These are phyloP conservation scores for Pempheris klunzingeri DNA, from an alignment of 2,797 vertebrate species.

Conservation along the genomic window DNA sequence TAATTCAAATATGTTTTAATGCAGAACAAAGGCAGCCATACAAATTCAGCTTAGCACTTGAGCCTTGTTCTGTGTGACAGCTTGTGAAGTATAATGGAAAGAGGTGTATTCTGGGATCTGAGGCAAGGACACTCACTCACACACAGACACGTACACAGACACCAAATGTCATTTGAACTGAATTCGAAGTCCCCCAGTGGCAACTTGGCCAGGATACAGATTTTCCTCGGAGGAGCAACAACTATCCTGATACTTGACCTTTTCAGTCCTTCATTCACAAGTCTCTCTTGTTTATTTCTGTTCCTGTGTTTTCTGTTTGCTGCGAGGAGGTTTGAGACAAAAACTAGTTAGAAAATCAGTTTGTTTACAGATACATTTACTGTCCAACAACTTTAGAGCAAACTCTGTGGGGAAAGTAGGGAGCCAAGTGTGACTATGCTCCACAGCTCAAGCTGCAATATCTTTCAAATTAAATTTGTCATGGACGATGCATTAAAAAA, in stretches of 20 bases:
- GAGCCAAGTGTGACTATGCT: not conserved
- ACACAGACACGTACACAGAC: conserved; percentile 25
- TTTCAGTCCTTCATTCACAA: no score
- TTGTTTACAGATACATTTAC: not conserved
- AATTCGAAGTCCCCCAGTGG: conserved; percentile 45
- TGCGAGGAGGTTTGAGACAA: not conserved
- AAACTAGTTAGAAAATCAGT: not conserved
- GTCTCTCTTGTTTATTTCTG: no score
- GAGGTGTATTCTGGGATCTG: conserved; percentile 3
- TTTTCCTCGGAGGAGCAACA: conserved; percentile 16
- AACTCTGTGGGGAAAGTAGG: not conserved
- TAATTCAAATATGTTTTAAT: conserved; percentile 1
- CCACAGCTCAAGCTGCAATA: not conserved
- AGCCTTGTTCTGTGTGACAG: not conserved
- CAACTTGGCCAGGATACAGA: conserved; percentile 28
- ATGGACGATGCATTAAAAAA: not conserved
- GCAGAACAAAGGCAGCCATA: conserved; percentile 10
- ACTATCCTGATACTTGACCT: conserved; percentile 47
- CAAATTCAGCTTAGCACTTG: conserved; percentile 2
- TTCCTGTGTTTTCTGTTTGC: not conserved
- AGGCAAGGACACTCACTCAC: conserved; percentile 19
- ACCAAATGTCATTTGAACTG: conserved; percentile 46
- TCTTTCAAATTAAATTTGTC: not conserved
- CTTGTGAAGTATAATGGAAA: conserved; percentile 16
- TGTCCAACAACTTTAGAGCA: not conserved